Percentiles rank a stretch among this genome's conserved stretches.
phyloP scores from a whole-genome alignment of 2,797 vertebrate genomes.

The Botia kubotai region DNA sequence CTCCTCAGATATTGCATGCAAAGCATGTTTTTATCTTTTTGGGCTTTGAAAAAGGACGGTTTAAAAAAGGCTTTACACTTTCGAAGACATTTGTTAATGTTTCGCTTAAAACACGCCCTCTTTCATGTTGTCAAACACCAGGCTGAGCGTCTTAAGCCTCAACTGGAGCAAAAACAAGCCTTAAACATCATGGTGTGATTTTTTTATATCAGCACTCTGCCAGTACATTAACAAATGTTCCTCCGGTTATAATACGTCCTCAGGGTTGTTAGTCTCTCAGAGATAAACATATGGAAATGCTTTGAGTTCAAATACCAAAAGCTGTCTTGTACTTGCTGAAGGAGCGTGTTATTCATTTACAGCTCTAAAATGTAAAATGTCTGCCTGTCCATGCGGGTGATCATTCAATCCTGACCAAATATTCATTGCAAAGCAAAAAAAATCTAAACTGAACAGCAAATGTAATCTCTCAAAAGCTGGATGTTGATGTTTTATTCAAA shows the following conservation, averaged over 20 bases:
- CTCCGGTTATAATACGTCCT: constrained; percentile 49
- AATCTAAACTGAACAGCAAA: constrained; percentile 29
- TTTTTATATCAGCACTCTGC: constrained; percentile 42
- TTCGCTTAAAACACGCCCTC: constrained; percentile 48
- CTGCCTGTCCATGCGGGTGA: constrained; percentile 16
- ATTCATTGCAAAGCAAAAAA: constrained; percentile 17
- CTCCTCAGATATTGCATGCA: constrained; percentile 53
- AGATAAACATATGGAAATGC: constrained; percentile 59
- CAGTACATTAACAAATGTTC: constrained; percentile 52
- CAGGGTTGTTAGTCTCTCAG: constrained; percentile 50
- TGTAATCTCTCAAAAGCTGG: constrained; percentile 16
- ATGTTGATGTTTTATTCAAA: constrained; percentile 35
- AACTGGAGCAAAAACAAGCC: constrained; percentile 42
- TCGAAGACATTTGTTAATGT: neutral
- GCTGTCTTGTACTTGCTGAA: constrained; percentile 46
- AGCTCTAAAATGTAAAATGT: constrained; percentile 22
- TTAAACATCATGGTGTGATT: constrained; percentile 33
- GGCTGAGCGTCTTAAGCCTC: constrained; percentile 32
- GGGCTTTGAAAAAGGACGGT: constrained; percentile 21
- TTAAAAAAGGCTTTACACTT: constrained; percentile 26
- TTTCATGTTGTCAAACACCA: constrained; percentile 52
- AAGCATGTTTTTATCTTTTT: constrained; percentile 62
- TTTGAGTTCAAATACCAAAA: constrained; percentile 50
- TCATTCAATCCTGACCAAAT: constrained; percentile 29
- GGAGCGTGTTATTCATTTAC: constrained; percentile 39